phyloP scores from a whole-genome alignment of 1,140 invertebrate species.

The Bradysia coprophila region DNA sequence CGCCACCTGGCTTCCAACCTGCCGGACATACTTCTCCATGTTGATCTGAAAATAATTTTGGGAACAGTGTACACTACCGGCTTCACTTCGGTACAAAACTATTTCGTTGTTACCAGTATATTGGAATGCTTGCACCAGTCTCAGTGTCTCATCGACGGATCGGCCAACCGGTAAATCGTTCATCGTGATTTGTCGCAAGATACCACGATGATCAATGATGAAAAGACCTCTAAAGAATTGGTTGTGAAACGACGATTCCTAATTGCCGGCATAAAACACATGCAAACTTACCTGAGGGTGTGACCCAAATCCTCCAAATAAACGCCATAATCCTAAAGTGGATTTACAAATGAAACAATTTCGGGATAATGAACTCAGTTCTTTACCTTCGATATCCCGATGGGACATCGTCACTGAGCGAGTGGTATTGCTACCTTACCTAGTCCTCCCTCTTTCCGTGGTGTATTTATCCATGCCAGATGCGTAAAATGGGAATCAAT shows the following conservation, averaged over 20 bases:
- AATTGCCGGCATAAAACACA: conserved; percentile 27
- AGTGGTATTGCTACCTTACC: conserved; percentile 79
- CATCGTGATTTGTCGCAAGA: conserved; percentile 59
- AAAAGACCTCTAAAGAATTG: conserved; percentile 54
- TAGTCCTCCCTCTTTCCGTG: conserved; percentile 69
- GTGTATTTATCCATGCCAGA: conserved; percentile 88
- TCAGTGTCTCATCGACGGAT: conserved; percentile 78
- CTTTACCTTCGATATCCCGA: conserved; percentile 82
- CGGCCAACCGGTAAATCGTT: conserved; percentile 85
- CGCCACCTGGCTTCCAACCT: conserved; percentile 82
- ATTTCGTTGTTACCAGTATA: conserved; percentile 69
- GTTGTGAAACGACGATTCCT: background rate
- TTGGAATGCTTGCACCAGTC: conserved; percentile 84
- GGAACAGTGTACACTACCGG: too few species aligned
- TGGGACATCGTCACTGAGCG: conserved; percentile 76
- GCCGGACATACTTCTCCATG: conserved; percentile 90
- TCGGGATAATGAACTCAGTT: too few species aligned
- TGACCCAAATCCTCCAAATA: conserved; percentile 79
- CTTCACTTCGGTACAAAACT: too few species aligned
- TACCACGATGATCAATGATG: conserved; percentile 57
- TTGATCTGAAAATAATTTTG: too few species aligned
- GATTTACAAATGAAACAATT: too few species aligned
- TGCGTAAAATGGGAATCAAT: conserved; percentile 93
- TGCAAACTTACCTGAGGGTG: conserved; percentile 2
- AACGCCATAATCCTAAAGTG: conserved; percentile 84